These are phyloP conservation scores for Tenrec ecaudatus DNA, from an alignment of 2,113 vertebrate genomes.

Conservation along the genomic window DNA sequence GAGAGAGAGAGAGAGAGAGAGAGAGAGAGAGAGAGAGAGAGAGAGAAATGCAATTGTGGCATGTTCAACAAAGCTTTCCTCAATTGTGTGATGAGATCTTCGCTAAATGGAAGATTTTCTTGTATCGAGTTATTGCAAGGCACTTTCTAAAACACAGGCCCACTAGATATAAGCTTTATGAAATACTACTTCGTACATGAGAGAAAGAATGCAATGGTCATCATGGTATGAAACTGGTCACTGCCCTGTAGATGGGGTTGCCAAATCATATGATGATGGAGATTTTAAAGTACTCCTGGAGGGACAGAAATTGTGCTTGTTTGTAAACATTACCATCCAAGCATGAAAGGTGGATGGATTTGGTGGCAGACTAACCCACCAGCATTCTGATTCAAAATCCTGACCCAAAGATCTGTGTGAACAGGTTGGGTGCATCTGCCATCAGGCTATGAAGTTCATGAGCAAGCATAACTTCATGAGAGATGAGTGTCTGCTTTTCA, in stretches of 20 bases:
- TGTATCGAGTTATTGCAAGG: neutral
- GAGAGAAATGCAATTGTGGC: neutral
- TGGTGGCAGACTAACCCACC: slow-evolving; percentile 42
- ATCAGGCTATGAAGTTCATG: neutral
- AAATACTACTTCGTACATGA: neutral
- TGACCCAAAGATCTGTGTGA: neutral
- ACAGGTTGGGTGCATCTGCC: neutral
- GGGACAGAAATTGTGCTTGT: slow-evolving; percentile 48
- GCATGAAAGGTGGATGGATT: neutral
- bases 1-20: too few species aligned
- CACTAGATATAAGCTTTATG: neutral
- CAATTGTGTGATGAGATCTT: neutral
- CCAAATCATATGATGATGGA: neutral
- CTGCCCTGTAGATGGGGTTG: neutral
- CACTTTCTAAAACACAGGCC: slow-evolving; percentile 27
- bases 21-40: neutral
- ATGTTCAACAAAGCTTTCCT: neutral
- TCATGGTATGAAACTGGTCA: neutral
- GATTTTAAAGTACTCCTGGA: neutral
- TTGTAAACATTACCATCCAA: slow-evolving; percentile 55
- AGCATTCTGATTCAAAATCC: neutral
- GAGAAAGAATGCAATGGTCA: slow-evolving; percentile 25
- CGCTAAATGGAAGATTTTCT: neutral
- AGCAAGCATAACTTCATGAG: neutral
- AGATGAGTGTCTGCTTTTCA: neutral